Base-by-base conservation (phyloP, 1,140 invertebrate genomes). In the Laupala kohalensis region DNA sequence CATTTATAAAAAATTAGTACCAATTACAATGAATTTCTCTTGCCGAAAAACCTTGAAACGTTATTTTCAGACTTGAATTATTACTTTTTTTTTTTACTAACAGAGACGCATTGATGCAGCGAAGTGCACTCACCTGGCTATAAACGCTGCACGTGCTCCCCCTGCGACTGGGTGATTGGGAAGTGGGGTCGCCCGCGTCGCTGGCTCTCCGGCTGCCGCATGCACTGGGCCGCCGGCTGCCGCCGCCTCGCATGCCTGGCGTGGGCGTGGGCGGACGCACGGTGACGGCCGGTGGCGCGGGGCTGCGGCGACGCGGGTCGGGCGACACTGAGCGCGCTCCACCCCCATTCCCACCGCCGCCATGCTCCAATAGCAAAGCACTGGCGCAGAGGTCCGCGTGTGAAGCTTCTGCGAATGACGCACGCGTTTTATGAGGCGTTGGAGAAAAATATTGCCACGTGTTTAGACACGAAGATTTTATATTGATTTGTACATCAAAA, bases 231-330 rank as follows among this genome's bases (percentile, higher is more conserved):
- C 81, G 77, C 67, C 82, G 79, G 23, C 79, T 76, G 72, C 80
- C 79, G 0, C 80, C 80, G 5, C 81, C 79, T 0, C 77, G 81
- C 70, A 81, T 81, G 63, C 79, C 80, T 25, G 81, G 79, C 0
- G 80, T 81, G 6, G 80, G 80, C 6, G 80, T 82, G 0, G 80
- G 81, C 23, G 81, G 81, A 62, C 80, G 75, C 3, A 81, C 80
- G 28, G 81, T 80, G 3, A 82, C 80, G 70, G 80, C 79, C 15
- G 81, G 80, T 28, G 80, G 79, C 0, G 80, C 76, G 70, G 53
- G 25, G 69, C 26, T 23, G 26, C 69, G 69, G 23, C 68, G 66
- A n/a, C 69, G 64, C 2, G 71, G 71, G 71, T 74, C 71, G 19
- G 73, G 73, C 25, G 71, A 73, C 15, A 53, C 69, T 3, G 69